Evolutionary conservation across 2,797 vertebrate genomes (phyloP), one percentile per base, ranked within the genome.

Genomic region (Prionace glauca): DNA sequence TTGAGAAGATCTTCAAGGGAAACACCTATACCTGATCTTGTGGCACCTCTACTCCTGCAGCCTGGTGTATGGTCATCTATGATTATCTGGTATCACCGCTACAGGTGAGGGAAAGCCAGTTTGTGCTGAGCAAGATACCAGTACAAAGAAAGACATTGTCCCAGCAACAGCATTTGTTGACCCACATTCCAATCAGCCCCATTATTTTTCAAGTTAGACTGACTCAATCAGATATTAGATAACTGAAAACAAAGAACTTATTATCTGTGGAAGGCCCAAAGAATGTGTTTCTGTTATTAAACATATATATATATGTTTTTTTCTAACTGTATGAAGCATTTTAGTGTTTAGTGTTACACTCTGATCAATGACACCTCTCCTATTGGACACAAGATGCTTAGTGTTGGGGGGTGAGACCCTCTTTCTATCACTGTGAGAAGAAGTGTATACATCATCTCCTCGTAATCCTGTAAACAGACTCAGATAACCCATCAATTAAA

Each of bases 211-310:
- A 32, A 90, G 62, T 69, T 69, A 41, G 62, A 41, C 92, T 2
- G 41, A 94, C 65, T 93, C n/a, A 93, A 93, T 45, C 67, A 11
- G n/a, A 32, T 71, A 24, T 93, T 67, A 41, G 67, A 71, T 71
- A 93, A 90, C 67, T 72, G 92, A 41, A 50, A 94, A 94, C 92
- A 94, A 94, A 94, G 69, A 72, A 60, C 11, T 24, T 94, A 26
- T 72, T 71, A 26, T 94, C 71, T 45, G n/a, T 74, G n/a, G 67
- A n/a, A 50, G 69, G 36, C 24, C 88, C n/a, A 72, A 65, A 41
- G 67, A 94, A 94, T 74, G 69, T 26, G 26, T 50, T 29, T 50
- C 29, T 72, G 2, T 74, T 45, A 72, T 72, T 72, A 91, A 65
- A 91, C 16, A 65, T 91, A 65, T 91, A 60, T 14, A 60, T 14